Evolutionary conservation across 2,888 invertebrate genomes (phyloP), one percentile per base, ranked within the genome.

Genomic region (Campoplex capitator): DNA sequence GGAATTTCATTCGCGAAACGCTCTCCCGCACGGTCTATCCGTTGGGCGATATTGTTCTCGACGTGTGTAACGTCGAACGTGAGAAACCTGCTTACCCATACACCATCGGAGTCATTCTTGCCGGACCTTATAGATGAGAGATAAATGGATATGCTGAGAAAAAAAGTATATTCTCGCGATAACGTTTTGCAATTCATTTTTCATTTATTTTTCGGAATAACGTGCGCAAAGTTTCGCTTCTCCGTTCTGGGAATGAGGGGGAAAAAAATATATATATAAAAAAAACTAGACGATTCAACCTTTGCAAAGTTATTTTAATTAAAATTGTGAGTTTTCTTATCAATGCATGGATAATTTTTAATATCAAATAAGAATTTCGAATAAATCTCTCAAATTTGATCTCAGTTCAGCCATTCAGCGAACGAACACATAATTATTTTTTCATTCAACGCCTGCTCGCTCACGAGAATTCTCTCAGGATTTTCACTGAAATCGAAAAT

Each of bases 1-100:
- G 81, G 54, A 85, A 71, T 85, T 85, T 77, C 75, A 83, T 83
- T 83, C 82, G 28, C 73, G 28, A 85, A 85, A 81, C 67, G 76
- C 77, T 58, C 74, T 54, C 48, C 23, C 68, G n/a, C 48, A 23
- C 68, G n/a, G 54, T n/a, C 9, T 32, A 42, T 18, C 9, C 54
- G 11, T 38, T 45, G 8, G n/a, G 23, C 23, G 13, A 77, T 67
- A 77, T 77, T 56, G n/a, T 67, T 67, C n/a, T 32, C 42, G 35
- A 83, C 70, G 76, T 23, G 51, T 35, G 38, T 38, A 23, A 76
- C 32, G 45, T 76, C 51, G 54, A 62, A 45, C 13, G 38, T 65
- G 35, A 74, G n/a, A 42, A 18, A n/a, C 16, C n/a, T 8, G 23
- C 23, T 23, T 23, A 23, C n/a, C 8, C 51, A 3, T 23, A 38